Evolutionary conservation across 2,888 invertebrate genomes (phyloP).

Genomic region (Leucozona laternaria): DNA sequence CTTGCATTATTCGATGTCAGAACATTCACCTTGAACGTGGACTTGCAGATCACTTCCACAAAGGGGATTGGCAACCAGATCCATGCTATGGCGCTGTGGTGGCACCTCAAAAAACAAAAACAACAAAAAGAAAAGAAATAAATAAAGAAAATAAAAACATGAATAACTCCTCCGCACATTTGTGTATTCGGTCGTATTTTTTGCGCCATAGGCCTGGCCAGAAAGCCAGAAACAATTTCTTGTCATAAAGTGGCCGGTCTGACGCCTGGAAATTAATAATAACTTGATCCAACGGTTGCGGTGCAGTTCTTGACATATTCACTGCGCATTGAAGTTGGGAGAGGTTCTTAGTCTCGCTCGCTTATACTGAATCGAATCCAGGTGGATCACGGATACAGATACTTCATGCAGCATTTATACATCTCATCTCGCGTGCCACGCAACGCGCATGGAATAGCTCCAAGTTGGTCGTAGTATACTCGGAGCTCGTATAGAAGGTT

Average conservation of each 20-base stretch:
- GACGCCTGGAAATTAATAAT: constrained; percentile 76
- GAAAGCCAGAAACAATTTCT: constrained; percentile 71
- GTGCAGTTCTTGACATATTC: constrained; percentile 73
- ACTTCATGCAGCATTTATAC: constrained; percentile 39
- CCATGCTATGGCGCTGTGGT: constrained; percentile 64
- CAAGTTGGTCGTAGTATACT: constrained; percentile 5
- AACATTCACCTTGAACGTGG: constrained; percentile 76
- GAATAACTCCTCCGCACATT: constrained; percentile 68
- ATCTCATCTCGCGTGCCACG: constrained; percentile 72
- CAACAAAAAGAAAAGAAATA: not conserved
- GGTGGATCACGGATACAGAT: constrained; percentile 40
- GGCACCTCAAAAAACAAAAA: constrained; percentile 63
- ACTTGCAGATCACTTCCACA: constrained; percentile 74
- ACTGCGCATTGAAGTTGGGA: constrained; percentile 69
- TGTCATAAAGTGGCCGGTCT: constrained; percentile 75
- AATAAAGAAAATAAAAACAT: constrained; percentile 3
- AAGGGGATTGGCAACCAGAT: constrained; percentile 74
- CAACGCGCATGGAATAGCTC: constrained; percentile 66
- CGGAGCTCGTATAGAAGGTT: not conserved
- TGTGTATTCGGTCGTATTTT: constrained; percentile 43
- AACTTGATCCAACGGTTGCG: constrained; percentile 75
- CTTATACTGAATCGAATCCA: constrained; percentile 3
- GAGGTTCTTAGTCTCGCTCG: constrained; percentile 56
- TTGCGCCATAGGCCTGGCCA: constrained; percentile 56
- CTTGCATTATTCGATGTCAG: constrained; percentile 70